phyloP scores from a whole-genome alignment of 2,797 vertebrate genomes.

The Poeciliopsis infans region DNA sequence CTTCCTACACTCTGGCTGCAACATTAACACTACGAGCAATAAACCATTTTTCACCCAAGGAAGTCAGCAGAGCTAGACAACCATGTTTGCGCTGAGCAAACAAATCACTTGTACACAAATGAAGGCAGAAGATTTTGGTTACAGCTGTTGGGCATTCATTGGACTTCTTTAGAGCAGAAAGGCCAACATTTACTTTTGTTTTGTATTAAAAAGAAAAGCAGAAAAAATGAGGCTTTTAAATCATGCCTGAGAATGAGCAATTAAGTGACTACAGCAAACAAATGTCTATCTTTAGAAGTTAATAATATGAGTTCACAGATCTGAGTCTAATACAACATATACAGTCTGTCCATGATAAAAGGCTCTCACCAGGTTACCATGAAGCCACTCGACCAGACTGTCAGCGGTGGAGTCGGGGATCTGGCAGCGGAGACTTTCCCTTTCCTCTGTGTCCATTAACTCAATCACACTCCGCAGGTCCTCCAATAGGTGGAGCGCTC shows the following conservation, averaged over 20 bases:
- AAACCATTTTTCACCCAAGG: slow-evolving; percentile 32
- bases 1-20: slow-evolving; percentile 30
- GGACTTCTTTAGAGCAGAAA: slow-evolving; percentile 26
- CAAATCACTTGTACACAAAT: slow-evolving; percentile 20
- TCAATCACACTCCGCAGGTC: slow-evolving; percentile 91
- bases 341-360: not conserved
- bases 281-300: not conserved
- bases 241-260: not conserved
- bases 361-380: slow-evolving; percentile 88
- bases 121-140: slow-evolving; percentile 18
- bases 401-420: slow-evolving; percentile 92
- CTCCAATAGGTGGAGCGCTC: slow-evolving; percentile 92
- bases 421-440: slow-evolving; percentile 92
- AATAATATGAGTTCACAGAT: not conserved
- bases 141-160: slow-evolving; percentile 17
- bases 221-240: not conserved
- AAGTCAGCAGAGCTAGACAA: slow-evolving; percentile 21
- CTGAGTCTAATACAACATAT: not conserved
- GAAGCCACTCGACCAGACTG: slow-evolving; percentile 91
- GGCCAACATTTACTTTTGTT: not conserved
- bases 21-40: slow-evolving; percentile 42
- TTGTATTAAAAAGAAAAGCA: not conserved
- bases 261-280: not conserved
- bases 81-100: slow-evolving; percentile 48
- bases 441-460: slow-evolving; percentile 93